These are phyloP conservation scores for Bilobella aurantiaca DNA, from an alignment of 1,140 invertebrate species.

Conservation along the genomic window DNA sequence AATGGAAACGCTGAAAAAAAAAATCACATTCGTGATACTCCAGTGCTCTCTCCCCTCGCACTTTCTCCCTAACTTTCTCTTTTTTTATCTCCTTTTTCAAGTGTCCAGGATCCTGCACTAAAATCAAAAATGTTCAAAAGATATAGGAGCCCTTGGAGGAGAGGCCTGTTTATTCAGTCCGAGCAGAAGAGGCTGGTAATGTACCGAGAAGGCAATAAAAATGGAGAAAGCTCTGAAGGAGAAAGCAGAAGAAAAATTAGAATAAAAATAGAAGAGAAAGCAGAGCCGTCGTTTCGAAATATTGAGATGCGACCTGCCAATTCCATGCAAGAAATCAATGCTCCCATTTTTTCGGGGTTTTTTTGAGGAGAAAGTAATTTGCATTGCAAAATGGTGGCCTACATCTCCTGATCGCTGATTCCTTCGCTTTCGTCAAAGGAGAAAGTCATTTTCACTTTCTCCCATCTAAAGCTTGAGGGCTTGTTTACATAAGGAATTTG, in stretches of 20 bases:
- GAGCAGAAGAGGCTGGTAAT: neutral
- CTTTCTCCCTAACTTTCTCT: neutral
- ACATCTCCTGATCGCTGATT: neutral
- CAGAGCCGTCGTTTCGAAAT: neutral
- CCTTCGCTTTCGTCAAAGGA: neutral
- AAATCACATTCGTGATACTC: no score
- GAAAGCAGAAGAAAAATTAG: neutral
- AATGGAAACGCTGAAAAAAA: no score
- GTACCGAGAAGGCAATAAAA: constrained; percentile 7
- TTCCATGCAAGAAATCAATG: constrained; percentile 4
- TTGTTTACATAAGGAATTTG: neutral
- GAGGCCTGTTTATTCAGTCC: no score
- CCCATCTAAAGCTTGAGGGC: no score
- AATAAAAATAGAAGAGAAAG: neutral
- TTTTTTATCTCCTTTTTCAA: neutral
- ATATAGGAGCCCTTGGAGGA: neutral
- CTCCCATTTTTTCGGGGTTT: neutral
- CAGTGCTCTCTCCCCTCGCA: neutral
- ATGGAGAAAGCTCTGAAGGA: neutral
- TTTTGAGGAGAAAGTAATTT: neutral
- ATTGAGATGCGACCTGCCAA: no score
- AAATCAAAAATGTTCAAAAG: constrained; percentile 1
- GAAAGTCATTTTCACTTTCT: neutral
- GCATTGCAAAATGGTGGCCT: neutral
- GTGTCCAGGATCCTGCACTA: neutral